These are phyloP conservation scores for Arrhamphus sclerolepis DNA, from an alignment of 2,797 vertebrate species.

Conservation along the genomic window DNA sequence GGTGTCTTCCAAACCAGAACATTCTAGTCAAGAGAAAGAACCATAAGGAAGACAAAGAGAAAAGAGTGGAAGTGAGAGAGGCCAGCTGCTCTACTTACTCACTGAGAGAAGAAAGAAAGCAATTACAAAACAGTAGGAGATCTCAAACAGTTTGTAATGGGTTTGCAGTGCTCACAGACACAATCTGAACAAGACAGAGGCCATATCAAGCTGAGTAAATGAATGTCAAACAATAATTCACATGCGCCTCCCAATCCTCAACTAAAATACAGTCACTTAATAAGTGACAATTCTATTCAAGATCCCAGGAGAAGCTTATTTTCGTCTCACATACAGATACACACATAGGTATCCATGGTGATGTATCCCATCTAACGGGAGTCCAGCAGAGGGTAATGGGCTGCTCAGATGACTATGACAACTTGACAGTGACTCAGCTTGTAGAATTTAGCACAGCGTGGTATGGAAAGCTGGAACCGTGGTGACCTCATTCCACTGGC, in stretches of 20 bases:
- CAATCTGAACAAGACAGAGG: conserved; percentile 8
- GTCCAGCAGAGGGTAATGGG: conserved; percentile 7
- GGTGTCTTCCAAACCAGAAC: conserved; percentile 50
- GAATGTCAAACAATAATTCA: conserved; percentile 17
- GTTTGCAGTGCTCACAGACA: conserved; percentile 12
- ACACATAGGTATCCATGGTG: conserved; percentile 53
- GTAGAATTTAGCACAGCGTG: conserved; percentile 59
- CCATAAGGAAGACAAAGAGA: conserved; percentile 7
- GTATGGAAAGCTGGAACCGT: conserved; percentile 41
- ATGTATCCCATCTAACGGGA: conserved; percentile 21
- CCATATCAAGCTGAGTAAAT: conserved; percentile 19
- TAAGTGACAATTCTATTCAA: conserved; percentile 43
- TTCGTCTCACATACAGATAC: conserved; percentile 34
- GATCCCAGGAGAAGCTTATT: conserved; percentile 44
- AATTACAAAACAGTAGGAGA: conserved; percentile 47
- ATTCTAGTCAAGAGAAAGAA: conserved; percentile 45
- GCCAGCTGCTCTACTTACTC: conserved; percentile 30
- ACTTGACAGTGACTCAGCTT: conserved; percentile 62
- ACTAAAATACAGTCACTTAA: conserved; percentile 31
- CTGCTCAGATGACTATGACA: conserved; percentile 36
- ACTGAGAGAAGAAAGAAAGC: conserved; percentile 37
- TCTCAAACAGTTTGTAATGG: conserved; percentile 23
- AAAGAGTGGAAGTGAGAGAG: conserved; percentile 30
- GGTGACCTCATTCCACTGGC: conserved; percentile 67
- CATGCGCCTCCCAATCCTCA: conserved; percentile 9